A percentile compares a stretch with the other conserved stretches of the same genome.
Conservation (phyloP, 2,113 vertebrate genomes). For the Daboia siamensis region DNA sequence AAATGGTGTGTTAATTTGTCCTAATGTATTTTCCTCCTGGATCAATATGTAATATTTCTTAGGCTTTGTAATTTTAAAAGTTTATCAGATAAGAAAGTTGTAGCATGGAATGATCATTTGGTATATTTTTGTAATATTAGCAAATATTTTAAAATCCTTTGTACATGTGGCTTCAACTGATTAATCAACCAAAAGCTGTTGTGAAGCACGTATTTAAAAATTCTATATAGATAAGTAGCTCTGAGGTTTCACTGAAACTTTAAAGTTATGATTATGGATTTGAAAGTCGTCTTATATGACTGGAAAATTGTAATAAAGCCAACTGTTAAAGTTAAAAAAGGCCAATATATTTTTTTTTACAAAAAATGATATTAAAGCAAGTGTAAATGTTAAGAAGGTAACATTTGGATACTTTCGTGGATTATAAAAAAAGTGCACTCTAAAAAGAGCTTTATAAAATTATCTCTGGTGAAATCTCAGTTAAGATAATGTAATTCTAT, state of each 20-base stretch:
- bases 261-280: background rate
- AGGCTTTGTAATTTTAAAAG: slow-evolving; percentile 38
- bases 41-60: slow-evolving; percentile 46
- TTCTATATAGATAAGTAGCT: background rate
- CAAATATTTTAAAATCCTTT: background rate
- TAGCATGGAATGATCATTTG: slow-evolving; percentile 45
- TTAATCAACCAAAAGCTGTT: background rate
- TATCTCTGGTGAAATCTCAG: slow-evolving; percentile 18
- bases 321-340: background rate
- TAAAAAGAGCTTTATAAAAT: slow-evolving; percentile 41
- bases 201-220: background rate
- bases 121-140: background rate
- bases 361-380: slow-evolving; percentile 39
- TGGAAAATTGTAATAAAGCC: background rate
- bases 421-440: slow-evolving; percentile 21
- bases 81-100: slow-evolving; percentile 60
- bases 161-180: slow-evolving; percentile 7
- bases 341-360: background rate
- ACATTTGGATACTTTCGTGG: slow-evolving; percentile 31
- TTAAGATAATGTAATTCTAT: slow-evolving; percentile 52
- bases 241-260: background rate
- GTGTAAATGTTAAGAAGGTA: slow-evolving; percentile 13
- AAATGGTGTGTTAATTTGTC: slow-evolving; percentile 19
- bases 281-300: background rate
- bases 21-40: slow-evolving; percentile 22